A percentile compares a stretch with the other conserved stretches of the same genome.
Evolutionary conservation across 2,797 vertebrate genomes (phyloP).

Genomic region (Ctenopoma kingsleyae): DNA sequence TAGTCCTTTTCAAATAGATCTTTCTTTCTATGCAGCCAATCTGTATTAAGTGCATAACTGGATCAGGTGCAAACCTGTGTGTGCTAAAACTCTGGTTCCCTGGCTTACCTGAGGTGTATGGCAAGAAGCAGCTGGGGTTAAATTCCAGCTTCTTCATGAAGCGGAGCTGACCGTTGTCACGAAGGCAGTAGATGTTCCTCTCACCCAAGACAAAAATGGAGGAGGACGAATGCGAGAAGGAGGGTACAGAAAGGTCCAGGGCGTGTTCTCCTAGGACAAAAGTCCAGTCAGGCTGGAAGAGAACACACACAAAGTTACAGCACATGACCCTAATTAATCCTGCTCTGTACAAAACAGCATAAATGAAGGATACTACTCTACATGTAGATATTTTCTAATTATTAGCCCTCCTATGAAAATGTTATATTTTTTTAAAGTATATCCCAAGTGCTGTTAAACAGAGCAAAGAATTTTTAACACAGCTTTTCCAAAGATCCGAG

Average conservation of each 20-base stretch:
- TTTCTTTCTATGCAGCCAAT: neutral
- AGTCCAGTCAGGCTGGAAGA: constrained; percentile 92
- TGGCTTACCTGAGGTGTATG: constrained; percentile 91
- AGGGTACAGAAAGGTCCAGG: constrained; percentile 89
- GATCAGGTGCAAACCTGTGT: neutral
- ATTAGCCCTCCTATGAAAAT: too few relatives aligned
- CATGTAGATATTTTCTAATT: too few relatives aligned
- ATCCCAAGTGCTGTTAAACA: too few relatives aligned
- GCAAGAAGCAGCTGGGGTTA: constrained; percentile 95
- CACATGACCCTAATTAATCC: neutral
- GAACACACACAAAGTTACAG: constrained; percentile 37
- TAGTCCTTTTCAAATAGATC: neutral
- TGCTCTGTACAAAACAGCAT: neutral
- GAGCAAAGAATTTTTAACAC: too few relatives aligned
- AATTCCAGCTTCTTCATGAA: constrained; percentile 99
- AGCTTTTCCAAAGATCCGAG: too few relatives aligned
- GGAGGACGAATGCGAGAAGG: constrained; percentile 86
- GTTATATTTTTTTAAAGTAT: too few relatives aligned
- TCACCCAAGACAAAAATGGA: constrained; percentile 94
- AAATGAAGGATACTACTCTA: neutral
- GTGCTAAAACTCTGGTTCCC: accelerated
- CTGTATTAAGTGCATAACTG: constrained; percentile 1
- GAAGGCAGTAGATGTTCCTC: constrained; percentile 94
- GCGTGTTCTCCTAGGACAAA: constrained; percentile 95
- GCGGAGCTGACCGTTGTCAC: constrained; percentile 95